Evolutionary conservation across 2,888 invertebrate species (phyloP), one percentile per base, ranked within the genome.

Genomic region (Limnephilus auricula): DNA sequence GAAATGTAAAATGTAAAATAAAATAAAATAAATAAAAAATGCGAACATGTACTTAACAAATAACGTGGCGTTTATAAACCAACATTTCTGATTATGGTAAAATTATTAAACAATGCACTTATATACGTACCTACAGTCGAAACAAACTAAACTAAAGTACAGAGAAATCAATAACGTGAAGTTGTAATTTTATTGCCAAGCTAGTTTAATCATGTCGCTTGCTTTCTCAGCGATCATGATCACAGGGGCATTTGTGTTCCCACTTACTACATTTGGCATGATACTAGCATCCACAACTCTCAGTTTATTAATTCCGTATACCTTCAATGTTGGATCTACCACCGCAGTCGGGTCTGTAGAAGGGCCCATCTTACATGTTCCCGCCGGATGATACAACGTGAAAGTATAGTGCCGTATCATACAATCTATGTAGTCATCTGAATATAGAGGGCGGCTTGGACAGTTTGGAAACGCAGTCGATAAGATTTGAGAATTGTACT

Each of bases 231-330:
- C 97, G 90, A 97, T 97, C 97, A 97, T 97, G 85, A 97, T 96
- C 9, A 95, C 94, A 0, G 97, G 96, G 0, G 98, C 98, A 94
- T 98, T 98, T 0, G 98, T 98, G 94, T 98, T 98, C 9, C 97
- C 98, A 94, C 97, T 98, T 0, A 97, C 96, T 86, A 97, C 96
- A 4, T 94, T 95, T 0, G 98, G 98, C 98, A 98, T 98, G 82
- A 98, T 96, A 90, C 98, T 98, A 0, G 97, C 98, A 94, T 98
- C 98, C 0, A 97, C 96, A 0, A 98, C 97, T 82, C 98, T 95
- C 2, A 98, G 94, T 18, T 96, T 96, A 30, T 95, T 94, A 0
- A 97, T 95, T 0, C 97, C 97, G 92, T 97, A 96, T 0, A 98
- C 97, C 92, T 95, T 96, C 5, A 98, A 94, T 79, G 96, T 94